Base-by-base conservation (phyloP, 2,797 vertebrate genomes). In the Oreochromis grahami region DNA sequence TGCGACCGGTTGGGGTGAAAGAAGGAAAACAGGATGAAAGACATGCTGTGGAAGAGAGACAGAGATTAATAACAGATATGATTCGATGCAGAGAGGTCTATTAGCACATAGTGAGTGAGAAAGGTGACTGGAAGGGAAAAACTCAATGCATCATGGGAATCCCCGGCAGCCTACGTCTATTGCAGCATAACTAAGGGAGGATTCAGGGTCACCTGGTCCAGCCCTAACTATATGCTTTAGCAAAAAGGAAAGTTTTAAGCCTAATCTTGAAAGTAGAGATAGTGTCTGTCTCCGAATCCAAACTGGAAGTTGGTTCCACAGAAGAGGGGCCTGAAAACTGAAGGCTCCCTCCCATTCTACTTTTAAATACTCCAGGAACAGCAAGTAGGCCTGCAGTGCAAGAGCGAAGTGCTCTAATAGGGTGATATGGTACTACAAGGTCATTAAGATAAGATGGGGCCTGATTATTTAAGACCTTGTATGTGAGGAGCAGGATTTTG, bases 251-350 rank as follows among this genome's bases (percentile, higher is more conserved):
- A 12, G 7, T 24, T 24, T 52, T 24, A 24, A 24, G 51, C 6
- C 51, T 53, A 53, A 24, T 53, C 11, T 53, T 53, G 24, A 53
- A 24, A 24, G 1, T 52, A 11, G 50, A 52, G 50, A 52, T 52
- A 52, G 19, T n/a, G 50, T 51, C 50, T 51, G 50, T n/a, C 19
- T 51, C n/a, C 5, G 10, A 52, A 52, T 52, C n/a, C 51, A 12
- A 52, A 52, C 51, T 52, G 51, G n/a, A 52, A 52, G 1, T n/a
- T 53, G 6, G 51, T 53, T 53, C 51, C 51, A 53, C 11, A 53
- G n/a, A 53, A 53, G 51, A 53, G 6, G 51, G 2, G 11, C 11
- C 51, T 13, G 0, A 24, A 24, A 53, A 0, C 3, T 53, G 51
- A 53, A 53, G 6, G n/a, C 6, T 53, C 1, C 11, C 51, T 52